Conservation (phyloP, 2,888 invertebrate species). For the Phasia obesa region DNA sequence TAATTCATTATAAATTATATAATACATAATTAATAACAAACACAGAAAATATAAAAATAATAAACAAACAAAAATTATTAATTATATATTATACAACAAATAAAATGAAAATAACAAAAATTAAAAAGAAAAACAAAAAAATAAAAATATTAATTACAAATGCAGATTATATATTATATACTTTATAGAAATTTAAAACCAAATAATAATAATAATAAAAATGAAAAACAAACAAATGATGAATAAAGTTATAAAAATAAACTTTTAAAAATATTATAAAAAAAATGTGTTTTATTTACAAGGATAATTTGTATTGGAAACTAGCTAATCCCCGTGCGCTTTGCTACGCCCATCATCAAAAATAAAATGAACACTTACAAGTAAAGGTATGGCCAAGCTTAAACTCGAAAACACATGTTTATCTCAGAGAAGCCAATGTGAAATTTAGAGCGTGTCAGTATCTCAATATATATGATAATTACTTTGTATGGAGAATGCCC, state of each 20-base stretch:
- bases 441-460: no score
- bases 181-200: constrained; percentile 75
- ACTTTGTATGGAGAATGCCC: no score
- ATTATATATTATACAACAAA: constrained; percentile 69
- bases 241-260: constrained; percentile 71
- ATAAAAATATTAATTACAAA: constrained; percentile 71
- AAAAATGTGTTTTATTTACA: constrained; percentile 56
- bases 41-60: constrained; percentile 45
- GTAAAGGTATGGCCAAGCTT: no score
- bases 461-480: no score
- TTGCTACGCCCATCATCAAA: no score
- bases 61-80: constrained; percentile 60
- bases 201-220: constrained; percentile 71
- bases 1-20: constrained; percentile 31
- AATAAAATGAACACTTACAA: no score
- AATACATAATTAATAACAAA: constrained; percentile 40
- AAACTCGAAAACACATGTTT: no score
- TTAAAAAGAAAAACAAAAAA: constrained; percentile 52
- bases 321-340: no score
- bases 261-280: constrained; percentile 71
- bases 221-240: constrained; percentile 68
- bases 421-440: no score
- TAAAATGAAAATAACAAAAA: constrained; percentile 50
- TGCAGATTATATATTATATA: constrained; percentile 75
- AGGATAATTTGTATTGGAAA: background rate